These are phyloP conservation scores for Noturus placidus DNA, from an alignment of 2,113 vertebrate genomes.

Conservation along the genomic window DNA sequence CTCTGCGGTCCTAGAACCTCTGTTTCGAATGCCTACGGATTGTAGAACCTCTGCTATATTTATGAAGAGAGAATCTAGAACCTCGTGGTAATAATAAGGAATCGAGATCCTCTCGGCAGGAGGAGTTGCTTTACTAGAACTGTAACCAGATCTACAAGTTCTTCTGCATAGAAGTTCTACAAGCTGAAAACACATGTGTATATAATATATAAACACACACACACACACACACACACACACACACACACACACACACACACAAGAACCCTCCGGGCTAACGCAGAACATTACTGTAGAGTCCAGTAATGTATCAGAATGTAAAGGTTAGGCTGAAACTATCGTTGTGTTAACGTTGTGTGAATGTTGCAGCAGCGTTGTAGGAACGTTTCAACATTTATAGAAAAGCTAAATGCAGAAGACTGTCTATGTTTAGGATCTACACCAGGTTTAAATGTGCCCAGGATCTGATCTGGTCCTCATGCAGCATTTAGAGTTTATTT, in stretches of 20 bases:
- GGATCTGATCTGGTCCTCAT: not conserved
- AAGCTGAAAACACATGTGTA: not conserved
- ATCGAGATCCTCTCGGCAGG: not conserved
- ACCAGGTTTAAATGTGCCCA: not conserved
- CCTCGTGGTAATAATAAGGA: not conserved
- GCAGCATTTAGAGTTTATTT: not conserved
- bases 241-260: slow-evolving; percentile 1
- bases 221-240: slow-evolving; percentile 2
- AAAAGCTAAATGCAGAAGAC: not conserved
- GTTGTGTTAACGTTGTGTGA: not conserved
- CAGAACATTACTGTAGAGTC: not conserved
- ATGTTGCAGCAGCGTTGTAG: not conserved
- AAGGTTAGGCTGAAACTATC: not conserved
- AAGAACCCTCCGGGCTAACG: not conserved
- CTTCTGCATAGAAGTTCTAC: not conserved
- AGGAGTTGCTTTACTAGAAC: not conserved
- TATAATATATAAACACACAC: not conserved
- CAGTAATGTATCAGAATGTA: not conserved
- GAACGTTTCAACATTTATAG: not conserved
- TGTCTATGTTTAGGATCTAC: too few species aligned
- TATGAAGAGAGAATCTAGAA: not conserved
- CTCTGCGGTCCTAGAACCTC: not conserved
- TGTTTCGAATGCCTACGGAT: not conserved
- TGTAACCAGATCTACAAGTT: not conserved
- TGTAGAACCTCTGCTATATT: not conserved